phyloP scores from a whole-genome alignment of 2,888 invertebrate species.

The Pammene aurita region DNA sequence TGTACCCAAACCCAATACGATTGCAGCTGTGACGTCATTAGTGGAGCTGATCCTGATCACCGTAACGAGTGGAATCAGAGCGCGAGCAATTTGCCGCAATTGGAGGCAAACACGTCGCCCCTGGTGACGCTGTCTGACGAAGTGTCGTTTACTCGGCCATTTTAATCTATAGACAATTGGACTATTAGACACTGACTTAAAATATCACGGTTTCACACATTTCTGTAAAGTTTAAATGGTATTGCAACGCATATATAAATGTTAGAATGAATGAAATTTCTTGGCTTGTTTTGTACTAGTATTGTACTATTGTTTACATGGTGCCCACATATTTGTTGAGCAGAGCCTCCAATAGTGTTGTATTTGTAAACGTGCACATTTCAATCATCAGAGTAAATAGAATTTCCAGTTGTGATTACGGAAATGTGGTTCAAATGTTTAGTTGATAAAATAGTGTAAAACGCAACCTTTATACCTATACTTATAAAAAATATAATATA shows the following conservation, averaged over 20 bases:
- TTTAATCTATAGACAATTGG: neutral
- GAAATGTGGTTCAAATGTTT: neutral
- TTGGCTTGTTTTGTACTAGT: too few relatives aligned
- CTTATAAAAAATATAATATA: too few relatives aligned
- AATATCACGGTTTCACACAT: too few relatives aligned
- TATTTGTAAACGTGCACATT: neutral
- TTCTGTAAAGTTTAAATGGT: too few relatives aligned
- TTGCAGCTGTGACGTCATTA: constrained; percentile 20
- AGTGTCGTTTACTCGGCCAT: neutral
- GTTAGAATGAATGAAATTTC: too few relatives aligned
- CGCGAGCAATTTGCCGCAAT: constrained; percentile 27
- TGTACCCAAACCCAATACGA: neutral
- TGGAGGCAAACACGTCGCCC: constrained; percentile 5
- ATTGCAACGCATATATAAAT: too few relatives aligned
- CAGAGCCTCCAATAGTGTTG: neutral
- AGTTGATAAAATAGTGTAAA: neutral
- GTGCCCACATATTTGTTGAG: neutral
- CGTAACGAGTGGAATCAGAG: constrained; percentile 31
- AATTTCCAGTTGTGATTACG: neutral
- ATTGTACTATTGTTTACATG: neutral
- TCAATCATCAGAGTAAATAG: neutral
- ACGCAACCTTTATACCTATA: too few relatives aligned
- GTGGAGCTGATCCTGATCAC: constrained; percentile 19
- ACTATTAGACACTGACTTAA: too few relatives aligned
- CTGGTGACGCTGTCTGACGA: neutral